Percentiles rank a stretch among this genome's conserved stretches.
These are phyloP conservation scores for Lasioglossum marginatum DNA, from an alignment of 2,888 invertebrate genomes.

Conservation along the genomic window DNA sequence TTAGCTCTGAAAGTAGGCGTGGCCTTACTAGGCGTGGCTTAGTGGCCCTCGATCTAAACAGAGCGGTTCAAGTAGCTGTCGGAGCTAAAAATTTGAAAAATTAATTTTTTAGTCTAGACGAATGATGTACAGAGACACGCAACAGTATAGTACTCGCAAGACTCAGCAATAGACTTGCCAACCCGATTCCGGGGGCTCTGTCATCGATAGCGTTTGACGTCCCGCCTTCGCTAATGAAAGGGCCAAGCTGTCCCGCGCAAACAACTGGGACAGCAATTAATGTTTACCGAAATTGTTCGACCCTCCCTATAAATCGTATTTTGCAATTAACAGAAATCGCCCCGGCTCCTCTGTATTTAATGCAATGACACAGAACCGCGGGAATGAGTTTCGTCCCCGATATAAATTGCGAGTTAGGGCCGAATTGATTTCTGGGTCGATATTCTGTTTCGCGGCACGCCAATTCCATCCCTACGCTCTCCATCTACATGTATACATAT, in stretches of 20 bases:
- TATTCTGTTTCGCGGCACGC: background rate
- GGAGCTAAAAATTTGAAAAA: background rate
- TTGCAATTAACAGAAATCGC: conserved; percentile 37
- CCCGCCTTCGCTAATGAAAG: conserved; percentile 11
- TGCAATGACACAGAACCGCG: conserved; percentile 22
- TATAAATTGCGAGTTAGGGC: conserved; percentile 37
- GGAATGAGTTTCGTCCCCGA: conserved; percentile 19
- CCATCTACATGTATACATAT: background rate
- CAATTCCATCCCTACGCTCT: background rate
- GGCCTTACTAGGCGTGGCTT: background rate
- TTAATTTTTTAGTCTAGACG: background rate
- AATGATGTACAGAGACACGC: background rate
- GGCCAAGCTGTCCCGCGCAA: conserved; percentile 8
- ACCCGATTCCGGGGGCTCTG: background rate
- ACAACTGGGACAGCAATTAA: conserved; percentile 30
- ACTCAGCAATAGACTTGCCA: background rate
- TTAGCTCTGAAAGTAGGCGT: background rate
- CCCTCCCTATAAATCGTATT: conserved; percentile 31
- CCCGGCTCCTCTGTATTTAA: conserved; percentile 27
- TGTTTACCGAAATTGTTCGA: conserved; percentile 32
- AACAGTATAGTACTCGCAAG: background rate
- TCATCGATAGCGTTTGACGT: background rate
- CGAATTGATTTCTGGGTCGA: conserved; percentile 34
- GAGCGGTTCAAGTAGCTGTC: background rate
- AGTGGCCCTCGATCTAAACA: background rate